These are phyloP conservation scores for Epizoanthus fatuus DNA, from an alignment of 92 coral and sea anemone genomes.

Conservation along the genomic window DNA sequence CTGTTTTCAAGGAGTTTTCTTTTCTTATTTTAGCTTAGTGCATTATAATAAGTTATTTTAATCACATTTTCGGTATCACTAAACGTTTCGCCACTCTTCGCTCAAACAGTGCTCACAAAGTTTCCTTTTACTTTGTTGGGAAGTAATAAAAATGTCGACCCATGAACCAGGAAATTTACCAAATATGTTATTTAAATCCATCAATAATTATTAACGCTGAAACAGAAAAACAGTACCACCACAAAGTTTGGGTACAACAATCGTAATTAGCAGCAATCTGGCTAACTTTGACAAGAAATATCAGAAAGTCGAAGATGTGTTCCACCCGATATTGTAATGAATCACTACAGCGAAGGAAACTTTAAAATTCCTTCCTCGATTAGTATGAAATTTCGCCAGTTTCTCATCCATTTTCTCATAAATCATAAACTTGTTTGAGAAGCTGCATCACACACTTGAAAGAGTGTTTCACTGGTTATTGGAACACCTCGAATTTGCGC, in stretches of 20 bases:
- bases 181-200: not conserved
- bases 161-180: not conserved
- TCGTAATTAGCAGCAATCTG: not conserved
- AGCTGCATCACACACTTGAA: too few species aligned
- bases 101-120: too few species aligned
- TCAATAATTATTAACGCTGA: slow-evolving; percentile 1
- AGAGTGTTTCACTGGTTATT: too few species aligned
- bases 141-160: not conserved
- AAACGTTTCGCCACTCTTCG: too few species aligned
- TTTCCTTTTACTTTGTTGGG: too few species aligned
- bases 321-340: too few species aligned
- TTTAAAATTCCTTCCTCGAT: too few species aligned
- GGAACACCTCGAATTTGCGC: too few species aligned
- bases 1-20: not conserved
- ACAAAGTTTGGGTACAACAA: not conserved
- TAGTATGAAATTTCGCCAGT: too few species aligned
- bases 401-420: too few species aligned
- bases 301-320: not conserved
- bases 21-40: not conserved
- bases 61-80: not conserved
- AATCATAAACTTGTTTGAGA: too few species aligned
- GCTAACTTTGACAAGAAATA: not conserved
- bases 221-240: not conserved
- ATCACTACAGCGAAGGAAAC: too few species aligned
- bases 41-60: not conserved